Evolutionary conservation across 2,888 invertebrate species (phyloP).

Genomic region (Melangyna quadrimaculata): DNA sequence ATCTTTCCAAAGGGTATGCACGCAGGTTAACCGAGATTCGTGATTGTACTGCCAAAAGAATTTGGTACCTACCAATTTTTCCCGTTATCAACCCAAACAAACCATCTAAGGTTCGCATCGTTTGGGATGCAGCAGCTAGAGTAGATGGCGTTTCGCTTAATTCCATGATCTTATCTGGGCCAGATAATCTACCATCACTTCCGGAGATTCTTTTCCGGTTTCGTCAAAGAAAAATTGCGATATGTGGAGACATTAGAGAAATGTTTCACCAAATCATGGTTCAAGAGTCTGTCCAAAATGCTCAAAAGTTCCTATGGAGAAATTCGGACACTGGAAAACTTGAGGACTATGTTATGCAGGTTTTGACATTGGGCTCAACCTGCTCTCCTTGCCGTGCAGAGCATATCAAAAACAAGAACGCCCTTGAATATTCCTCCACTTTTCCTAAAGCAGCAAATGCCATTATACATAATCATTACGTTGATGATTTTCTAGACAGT

Average conservation of each 20-base stretch:
- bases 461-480: neutral
- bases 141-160: slow-evolving; percentile 73
- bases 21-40: slow-evolving; percentile 46
- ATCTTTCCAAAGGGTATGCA: slow-evolving; percentile 64
- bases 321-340: neutral
- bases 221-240: slow-evolving; percentile 12
- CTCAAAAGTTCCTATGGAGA: neutral
- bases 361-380: neutral
- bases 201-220: slow-evolving; percentile 6
- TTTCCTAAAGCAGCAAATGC: neutral
- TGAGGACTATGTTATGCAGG: slow-evolving; percentile 27
- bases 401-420: neutral
- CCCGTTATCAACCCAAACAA: slow-evolving; percentile 74
- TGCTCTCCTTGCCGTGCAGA: neutral
- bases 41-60: neutral
- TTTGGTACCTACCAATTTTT: slow-evolving; percentile 73
- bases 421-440: neutral
- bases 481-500: slow-evolving; percentile 14
- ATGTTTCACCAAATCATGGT: slow-evolving; percentile 59
- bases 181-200: slow-evolving; percentile 72
- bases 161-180: slow-evolving; percentile 75
- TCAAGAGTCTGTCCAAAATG: slow-evolving; percentile 50
- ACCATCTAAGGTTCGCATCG: slow-evolving; percentile 73
- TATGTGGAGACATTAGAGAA: slow-evolving; percentile 22
- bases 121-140: slow-evolving; percentile 76